These are phyloP conservation scores for Lagopus leucura DNA, from an alignment of 2,113 vertebrate genomes.

Conservation along the genomic window DNA sequence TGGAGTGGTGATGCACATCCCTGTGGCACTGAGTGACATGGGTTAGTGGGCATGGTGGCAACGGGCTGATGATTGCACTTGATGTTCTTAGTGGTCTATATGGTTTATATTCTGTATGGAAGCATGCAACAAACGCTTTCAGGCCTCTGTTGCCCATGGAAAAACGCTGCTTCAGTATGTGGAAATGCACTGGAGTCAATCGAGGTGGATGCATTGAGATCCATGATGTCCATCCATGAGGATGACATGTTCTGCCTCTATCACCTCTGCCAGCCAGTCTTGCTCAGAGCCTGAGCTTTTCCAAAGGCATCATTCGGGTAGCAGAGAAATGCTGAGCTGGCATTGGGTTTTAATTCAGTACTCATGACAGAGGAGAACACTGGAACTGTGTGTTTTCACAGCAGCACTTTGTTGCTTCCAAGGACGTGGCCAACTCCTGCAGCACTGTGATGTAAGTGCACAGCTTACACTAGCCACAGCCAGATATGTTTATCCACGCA, in stretches of 20 bases:
- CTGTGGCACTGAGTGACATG: background rate
- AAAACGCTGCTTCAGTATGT: background rate
- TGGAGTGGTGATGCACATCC: background rate
- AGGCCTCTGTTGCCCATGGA: background rate
- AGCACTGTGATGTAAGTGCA: background rate
- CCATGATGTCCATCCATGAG: background rate
- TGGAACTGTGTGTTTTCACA: background rate
- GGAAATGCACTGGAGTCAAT: background rate
- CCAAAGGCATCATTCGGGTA: background rate
- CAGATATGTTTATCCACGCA: background rate
- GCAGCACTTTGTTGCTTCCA: background rate
- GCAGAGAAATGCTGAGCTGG: background rate
- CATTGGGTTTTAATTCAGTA: rapidly evolving
- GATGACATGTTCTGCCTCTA: background rate
- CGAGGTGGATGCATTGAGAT: background rate
- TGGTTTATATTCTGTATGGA: no score
- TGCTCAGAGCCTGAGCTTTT: background rate
- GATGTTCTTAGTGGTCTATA: no score
- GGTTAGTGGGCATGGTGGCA: no score
- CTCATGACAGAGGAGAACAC: rapidly evolving
- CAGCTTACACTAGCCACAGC: rapidly evolving
- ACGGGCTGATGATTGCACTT: no score
- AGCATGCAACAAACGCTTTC: background rate
- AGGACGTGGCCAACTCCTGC: background rate
- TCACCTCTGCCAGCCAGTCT: no score